These are phyloP conservation scores for Paracanthobrama guichenoti DNA, from an alignment of 2,113 vertebrate species.

Conservation along the genomic window DNA sequence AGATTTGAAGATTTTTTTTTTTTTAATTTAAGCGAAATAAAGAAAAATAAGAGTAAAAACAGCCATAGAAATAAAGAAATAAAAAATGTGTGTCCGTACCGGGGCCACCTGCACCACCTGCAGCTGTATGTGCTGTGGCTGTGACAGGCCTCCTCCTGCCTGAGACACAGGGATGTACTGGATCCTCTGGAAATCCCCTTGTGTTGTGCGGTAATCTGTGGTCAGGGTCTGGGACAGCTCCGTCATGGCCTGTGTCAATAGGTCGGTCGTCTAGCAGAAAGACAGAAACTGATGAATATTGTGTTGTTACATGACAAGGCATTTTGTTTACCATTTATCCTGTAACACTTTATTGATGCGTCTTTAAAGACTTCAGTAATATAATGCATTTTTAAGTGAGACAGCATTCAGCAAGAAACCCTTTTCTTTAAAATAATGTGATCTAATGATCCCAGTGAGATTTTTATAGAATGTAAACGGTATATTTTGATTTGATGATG, in stretches of 20 bases:
- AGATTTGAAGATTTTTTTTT: too few relatives aligned
- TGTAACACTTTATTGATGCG: not conserved
- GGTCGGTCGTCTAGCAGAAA: constrained; percentile 85
- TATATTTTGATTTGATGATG: not conserved
- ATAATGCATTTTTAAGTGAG: not conserved
- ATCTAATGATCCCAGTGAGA: not conserved
- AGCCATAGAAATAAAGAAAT: not conserved
- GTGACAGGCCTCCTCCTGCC: constrained; percentile 80
- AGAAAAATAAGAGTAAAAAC: not conserved
- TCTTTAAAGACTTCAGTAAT: not conserved
- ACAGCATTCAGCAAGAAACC: not conserved
- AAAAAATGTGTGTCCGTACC: constrained; percentile 71
- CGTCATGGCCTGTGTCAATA: constrained; percentile 97
- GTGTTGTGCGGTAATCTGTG: constrained; percentile 89
- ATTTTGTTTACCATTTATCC: not conserved
- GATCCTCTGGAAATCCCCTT: constrained; percentile 95
- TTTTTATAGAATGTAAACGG: not conserved
- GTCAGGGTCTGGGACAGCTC: constrained; percentile 96
- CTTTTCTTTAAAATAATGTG: not conserved
- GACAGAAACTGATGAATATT: not conserved
- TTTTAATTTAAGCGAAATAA: too few relatives aligned
- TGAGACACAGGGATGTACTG: constrained; percentile 97
- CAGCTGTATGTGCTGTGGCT: constrained; percentile 94
- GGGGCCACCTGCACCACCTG: constrained; percentile 96
- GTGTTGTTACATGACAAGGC: not conserved